A percentile compares a stretch with the other conserved stretches of the same genome.
These are phyloP conservation scores for Drosophila melanogaster DNA, from an alignment of 1,140 invertebrate genomes.

Conservation along the genomic window DNA sequence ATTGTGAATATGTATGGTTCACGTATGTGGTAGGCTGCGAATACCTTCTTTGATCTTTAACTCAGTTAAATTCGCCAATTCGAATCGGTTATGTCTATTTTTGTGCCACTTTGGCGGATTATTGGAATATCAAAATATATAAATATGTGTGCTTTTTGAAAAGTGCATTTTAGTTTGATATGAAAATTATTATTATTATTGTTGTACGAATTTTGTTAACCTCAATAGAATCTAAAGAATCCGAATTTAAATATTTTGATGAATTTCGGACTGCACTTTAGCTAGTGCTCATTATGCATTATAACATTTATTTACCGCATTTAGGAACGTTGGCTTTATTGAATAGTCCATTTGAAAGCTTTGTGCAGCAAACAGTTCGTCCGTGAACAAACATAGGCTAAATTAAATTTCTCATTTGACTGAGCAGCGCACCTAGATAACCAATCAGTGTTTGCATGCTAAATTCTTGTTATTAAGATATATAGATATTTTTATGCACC, in stretches of 20 bases:
- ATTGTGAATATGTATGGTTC: constrained; percentile 5
- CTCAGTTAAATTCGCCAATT: background rate
- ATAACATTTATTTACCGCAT: too few species aligned
- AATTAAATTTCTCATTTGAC: constrained; percentile 20
- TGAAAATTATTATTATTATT: too few species aligned
- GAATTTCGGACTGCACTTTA: background rate
- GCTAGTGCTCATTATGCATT: background rate
- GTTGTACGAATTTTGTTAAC: too few species aligned
- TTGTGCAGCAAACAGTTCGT: background rate
- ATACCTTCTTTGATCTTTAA: constrained; percentile 34
- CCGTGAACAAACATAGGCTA: background rate
- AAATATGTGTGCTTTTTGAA: too few species aligned
- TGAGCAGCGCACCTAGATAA: constrained; percentile 24
- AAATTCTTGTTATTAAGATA: constrained; percentile 8
- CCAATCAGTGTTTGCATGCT: constrained; percentile 25
- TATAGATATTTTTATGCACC: background rate
- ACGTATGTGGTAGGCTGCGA: constrained; percentile 9
- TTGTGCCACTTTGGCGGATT: too few species aligned
- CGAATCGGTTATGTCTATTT: too few species aligned
- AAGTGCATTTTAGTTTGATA: too few species aligned
- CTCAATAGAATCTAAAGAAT: background rate
- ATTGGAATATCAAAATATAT: too few species aligned
- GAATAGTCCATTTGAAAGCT: background rate
- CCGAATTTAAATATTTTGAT: background rate
- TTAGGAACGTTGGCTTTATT: background rate